Evolutionary conservation across 2,797 vertebrate genomes (phyloP).

Genomic region (Lithobates pipiens): DNA sequence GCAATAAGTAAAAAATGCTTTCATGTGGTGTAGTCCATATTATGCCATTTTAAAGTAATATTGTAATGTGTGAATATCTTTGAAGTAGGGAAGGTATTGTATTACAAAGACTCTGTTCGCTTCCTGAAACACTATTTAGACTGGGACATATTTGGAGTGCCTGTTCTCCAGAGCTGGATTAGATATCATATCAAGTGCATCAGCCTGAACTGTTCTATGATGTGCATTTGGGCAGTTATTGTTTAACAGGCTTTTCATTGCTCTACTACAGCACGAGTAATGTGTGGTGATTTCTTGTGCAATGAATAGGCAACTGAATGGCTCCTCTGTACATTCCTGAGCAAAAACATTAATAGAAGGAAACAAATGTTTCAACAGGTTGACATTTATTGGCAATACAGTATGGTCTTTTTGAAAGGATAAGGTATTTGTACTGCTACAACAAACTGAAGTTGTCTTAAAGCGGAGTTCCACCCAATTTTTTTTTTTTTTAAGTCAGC

Average conservation of each 20-base stretch:
- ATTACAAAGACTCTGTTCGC: slow-evolving; percentile 50
- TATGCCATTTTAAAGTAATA: slow-evolving; percentile 44
- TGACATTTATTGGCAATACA: neutral
- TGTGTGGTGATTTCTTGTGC: neutral
- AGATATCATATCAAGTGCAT: slow-evolving; percentile 32
- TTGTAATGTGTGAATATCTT: slow-evolving; percentile 51
- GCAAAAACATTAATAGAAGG: neutral
- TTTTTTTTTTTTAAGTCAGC: no score
- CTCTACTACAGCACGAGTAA: neutral
- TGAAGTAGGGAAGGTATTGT: slow-evolving; percentile 47
- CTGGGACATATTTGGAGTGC: slow-evolving; percentile 27
- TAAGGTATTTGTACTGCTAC: neutral
- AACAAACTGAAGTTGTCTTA: neutral
- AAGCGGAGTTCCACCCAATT: no score
- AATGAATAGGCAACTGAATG: neutral
- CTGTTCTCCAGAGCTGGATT: slow-evolving; percentile 3
- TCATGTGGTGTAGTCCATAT: slow-evolving; percentile 34
- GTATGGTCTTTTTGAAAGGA: neutral
- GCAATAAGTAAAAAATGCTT: slow-evolving; percentile 51
- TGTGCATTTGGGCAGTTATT: slow-evolving; percentile 6
- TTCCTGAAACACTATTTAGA: slow-evolving; percentile 49
- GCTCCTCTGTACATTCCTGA: neutral
- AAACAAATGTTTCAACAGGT: neutral
- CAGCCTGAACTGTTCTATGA: neutral
- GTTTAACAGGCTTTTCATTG: neutral